Percentiles rank a stretch among this genome's conserved stretches.
Evolutionary conservation across 2,888 invertebrate species (phyloP).

Genomic region (Cataglyphis albicans): DNA sequence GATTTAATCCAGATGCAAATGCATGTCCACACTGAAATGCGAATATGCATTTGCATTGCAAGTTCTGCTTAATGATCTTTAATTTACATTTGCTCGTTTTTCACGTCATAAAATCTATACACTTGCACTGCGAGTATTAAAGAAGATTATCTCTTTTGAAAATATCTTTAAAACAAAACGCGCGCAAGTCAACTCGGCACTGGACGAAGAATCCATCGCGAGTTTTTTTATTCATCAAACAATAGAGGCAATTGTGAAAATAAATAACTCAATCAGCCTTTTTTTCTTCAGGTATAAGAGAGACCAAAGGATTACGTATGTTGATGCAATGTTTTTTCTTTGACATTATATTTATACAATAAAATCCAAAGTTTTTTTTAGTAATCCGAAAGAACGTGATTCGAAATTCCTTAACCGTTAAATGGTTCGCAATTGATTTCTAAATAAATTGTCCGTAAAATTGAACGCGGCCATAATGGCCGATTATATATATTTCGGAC

Average conservation of each 20-base stretch:
- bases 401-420: not conserved
- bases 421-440: not conserved
- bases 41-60: constrained; percentile 46
- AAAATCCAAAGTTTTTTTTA: not conserved
- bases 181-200: not conserved
- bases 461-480: not conserved
- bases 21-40: constrained; percentile 42
- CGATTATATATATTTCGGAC: constrained; percentile 45
- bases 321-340: not conserved
- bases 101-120: constrained; percentile 36
- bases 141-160: not conserved
- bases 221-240: not conserved
- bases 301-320: not conserved
- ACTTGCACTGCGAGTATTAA: constrained; percentile 14
- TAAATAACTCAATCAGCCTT: not conserved
- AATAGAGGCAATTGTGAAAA: not conserved
- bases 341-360: not conserved
- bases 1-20: constrained; percentile 53
- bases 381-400: not conserved
- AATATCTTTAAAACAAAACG: constrained; percentile 19
- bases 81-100: constrained; percentile 46
- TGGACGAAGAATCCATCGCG: not conserved
- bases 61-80: constrained; percentile 48
- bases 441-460: not conserved
- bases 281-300: not conserved